phyloP scores from a whole-genome alignment of 2,113 vertebrate genomes.

The Phyllostomus hastatus region DNA sequence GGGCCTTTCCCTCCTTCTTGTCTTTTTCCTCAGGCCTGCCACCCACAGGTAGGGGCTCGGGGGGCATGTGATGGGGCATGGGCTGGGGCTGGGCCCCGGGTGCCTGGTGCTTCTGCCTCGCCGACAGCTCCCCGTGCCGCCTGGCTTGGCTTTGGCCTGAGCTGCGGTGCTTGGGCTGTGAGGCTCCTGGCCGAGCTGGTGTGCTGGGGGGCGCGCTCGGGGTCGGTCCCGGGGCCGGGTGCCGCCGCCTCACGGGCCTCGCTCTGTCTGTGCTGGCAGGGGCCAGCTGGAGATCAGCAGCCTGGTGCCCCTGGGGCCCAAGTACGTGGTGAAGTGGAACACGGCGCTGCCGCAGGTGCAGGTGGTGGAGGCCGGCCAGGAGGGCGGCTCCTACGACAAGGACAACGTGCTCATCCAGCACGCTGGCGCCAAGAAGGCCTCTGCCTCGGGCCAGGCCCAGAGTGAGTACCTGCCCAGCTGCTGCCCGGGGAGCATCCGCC shows the following conservation, averaged over 20 bases:
- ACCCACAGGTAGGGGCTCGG: constrained; percentile 74
- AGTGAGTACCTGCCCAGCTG: constrained; percentile 63
- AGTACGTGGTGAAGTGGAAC: constrained; percentile 96
- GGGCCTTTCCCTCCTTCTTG: background rate
- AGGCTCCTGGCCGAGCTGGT: constrained; percentile 17
- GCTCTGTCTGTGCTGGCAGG: constrained; percentile 42
- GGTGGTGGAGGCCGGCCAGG: constrained; percentile 94
- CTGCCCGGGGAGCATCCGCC: background rate
- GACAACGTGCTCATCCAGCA: constrained; percentile 85
- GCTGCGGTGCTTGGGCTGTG: background rate
- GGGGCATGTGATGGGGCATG: background rate
- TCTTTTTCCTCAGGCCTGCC: constrained; percentile 73
- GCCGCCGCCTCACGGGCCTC: fast-evolving
- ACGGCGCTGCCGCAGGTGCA: constrained; percentile 92
- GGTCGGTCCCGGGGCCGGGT: background rate
- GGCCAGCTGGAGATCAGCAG: constrained; percentile 93
- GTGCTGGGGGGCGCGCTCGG: background rate
- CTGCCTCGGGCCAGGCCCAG: constrained; percentile 62
- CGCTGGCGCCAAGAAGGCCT: constrained; percentile 79
- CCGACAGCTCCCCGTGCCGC: background rate
- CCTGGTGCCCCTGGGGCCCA: constrained; percentile 93
- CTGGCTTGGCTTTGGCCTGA: constrained; percentile 1
- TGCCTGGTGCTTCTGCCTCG: background rate
- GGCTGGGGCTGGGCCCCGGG: background rate
- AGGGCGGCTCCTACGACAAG: constrained; percentile 83